Percentiles rank a stretch among this genome's conserved stretches.
Conservation (phyloP, 2,888 invertebrate species). For the Xiphydria camelus region DNA sequence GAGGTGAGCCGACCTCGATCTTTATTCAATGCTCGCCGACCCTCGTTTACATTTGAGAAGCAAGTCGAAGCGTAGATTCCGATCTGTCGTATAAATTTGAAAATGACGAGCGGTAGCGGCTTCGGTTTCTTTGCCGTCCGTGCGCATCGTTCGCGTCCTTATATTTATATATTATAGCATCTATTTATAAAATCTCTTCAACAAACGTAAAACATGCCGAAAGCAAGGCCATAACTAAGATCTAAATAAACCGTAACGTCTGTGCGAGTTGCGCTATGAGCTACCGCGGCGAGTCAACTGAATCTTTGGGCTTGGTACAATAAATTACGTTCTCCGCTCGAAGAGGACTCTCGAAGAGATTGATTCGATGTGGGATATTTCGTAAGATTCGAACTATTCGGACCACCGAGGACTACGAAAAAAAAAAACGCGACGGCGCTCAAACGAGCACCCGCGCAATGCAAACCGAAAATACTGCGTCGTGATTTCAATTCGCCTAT, state of each 20-base stretch:
- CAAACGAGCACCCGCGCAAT: no score
- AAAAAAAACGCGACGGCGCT: no score
- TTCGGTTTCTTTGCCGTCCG: background rate
- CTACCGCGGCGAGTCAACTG: constrained; percentile 2
- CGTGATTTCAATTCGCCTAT: no score
- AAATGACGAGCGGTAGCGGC: constrained; percentile 19
- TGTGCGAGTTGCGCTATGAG: background rate
- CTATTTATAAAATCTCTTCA: constrained; percentile 9
- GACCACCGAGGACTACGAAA: no score
- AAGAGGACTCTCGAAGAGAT: constrained; percentile 2
- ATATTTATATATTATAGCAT: constrained; percentile 15
- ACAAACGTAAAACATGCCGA: constrained; percentile 8
- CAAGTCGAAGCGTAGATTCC: constrained; percentile 28
- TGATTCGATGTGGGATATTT: constrained; percentile 1
- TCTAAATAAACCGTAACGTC: constrained; percentile 4
- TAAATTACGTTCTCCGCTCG: background rate
- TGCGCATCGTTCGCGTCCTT: background rate
- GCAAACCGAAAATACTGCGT: no score
- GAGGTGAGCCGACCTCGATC: constrained; percentile 36
- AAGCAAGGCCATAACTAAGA: constrained; percentile 6
- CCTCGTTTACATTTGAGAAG: constrained; percentile 37
- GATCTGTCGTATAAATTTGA: constrained; percentile 43
- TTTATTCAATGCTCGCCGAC: constrained; percentile 45
- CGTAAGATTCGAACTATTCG: no score
- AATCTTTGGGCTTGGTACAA: constrained; percentile 4